Percentiles rank a stretch among this genome's conserved stretches.
Conservation (phyloP, 1,140 invertebrate genomes). For the Manduca sexta region DNA sequence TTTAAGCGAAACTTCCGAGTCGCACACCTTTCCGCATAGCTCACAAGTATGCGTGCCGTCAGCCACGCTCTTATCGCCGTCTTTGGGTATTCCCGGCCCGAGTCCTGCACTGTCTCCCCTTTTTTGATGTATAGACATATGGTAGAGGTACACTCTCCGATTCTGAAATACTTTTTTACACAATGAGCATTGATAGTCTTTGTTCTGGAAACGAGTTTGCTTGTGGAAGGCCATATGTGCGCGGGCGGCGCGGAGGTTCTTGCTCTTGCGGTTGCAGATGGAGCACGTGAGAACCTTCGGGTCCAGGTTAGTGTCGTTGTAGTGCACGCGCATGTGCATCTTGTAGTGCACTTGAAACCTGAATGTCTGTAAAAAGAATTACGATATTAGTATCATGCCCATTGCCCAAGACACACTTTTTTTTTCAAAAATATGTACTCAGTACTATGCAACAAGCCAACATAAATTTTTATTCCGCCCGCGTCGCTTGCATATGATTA, state of each 20-base stretch:
- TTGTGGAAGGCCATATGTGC: slow-evolving; percentile 69
- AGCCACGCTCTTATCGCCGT: slow-evolving; percentile 23
- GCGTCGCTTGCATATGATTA: too few relatives aligned
- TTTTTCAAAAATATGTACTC: too few relatives aligned
- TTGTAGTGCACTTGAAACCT: slow-evolving; percentile 62
- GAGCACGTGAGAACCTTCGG: slow-evolving; percentile 53
- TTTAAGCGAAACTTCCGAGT: slow-evolving; percentile 57
- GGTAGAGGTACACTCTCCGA: slow-evolving; percentile 55
- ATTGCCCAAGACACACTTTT: too few relatives aligned
- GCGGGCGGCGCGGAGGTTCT: slow-evolving; percentile 62
- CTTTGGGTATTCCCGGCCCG: slow-evolving; percentile 33
- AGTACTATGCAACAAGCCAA: too few relatives aligned
- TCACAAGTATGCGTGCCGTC: slow-evolving; percentile 54
- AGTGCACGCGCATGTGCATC: slow-evolving; percentile 64
- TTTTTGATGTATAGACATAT: slow-evolving; percentile 65
- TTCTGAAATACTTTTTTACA: slow-evolving; percentile 61
- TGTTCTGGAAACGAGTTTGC: slow-evolving; percentile 57
- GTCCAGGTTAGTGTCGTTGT: slow-evolving; percentile 54
- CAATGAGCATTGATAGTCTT: slow-evolving; percentile 65
- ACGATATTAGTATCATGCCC: background rate
- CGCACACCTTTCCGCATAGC: slow-evolving; percentile 60
- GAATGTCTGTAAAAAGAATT: slow-evolving; percentile 27
- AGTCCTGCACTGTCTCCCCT: slow-evolving; percentile 49
- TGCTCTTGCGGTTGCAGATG: slow-evolving; percentile 59
- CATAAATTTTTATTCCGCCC: too few relatives aligned